Base-by-base conservation (phyloP, 1,140 invertebrate genomes). In the Pemphigus obesinymphae region DNA sequence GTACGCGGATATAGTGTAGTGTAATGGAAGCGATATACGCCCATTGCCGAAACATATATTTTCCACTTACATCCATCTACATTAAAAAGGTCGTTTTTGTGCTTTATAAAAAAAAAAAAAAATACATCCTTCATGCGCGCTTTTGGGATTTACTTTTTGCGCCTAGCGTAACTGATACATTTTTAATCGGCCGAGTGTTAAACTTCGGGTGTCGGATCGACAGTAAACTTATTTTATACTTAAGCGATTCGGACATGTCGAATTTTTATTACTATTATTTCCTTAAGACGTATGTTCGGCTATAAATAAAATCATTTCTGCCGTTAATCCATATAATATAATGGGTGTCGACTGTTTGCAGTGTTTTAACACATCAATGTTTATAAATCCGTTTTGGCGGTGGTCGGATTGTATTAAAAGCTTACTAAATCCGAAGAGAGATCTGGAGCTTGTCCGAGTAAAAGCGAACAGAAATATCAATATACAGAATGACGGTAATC, bases 131-230 rank as follows among this genome's bases (percentile, higher is more conserved):
- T 40, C n/a, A 13, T n/a, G 20, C n/a, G 20, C 11, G 10, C 8
- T 68, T 37, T 0, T 68, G 63, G 63, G 63, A n/a, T 66, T n/a
- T 40, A 29, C 37, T 66, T 37, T 17, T 8, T 17, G 13, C 23
- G 6, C 31, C 17, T 2, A n/a, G 68, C 26, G n/a, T 15, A n/a
- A n/a, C 37, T 72, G 68, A 45, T 72, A 45, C 68, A 72, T 45
- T 72, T 72, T 72, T 72, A 72, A 72, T 72, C 40, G 43, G 43
- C 23, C 23, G 15, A 17, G 40, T 45, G 37, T 72, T 72, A 73
- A 73, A 48, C 20, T 29, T 13, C 5, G 15, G 17, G 13, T 29
- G n/a, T n/a, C n/a, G 29, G 10, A 73, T 73, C 6, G 34, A 45
- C 40, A 17, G 43, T 31, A 48, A 73, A 73, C 70, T 73, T 73